These are phyloP conservation scores for Mobula hypostoma DNA, from an alignment of 2,113 vertebrate genomes.

Conservation along the genomic window DNA sequence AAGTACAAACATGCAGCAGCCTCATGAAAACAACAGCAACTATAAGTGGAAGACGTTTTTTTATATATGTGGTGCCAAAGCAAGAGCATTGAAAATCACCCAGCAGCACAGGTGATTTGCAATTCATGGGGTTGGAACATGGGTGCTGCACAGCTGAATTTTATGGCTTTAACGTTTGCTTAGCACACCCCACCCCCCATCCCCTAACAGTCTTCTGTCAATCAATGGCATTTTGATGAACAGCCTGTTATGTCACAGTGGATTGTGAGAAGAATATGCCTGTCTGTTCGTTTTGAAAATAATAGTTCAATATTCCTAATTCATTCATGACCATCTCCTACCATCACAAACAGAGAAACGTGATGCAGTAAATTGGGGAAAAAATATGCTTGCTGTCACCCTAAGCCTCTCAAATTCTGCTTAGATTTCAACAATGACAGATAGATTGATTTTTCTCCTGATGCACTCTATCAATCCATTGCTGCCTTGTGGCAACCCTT, in stretches of 20 bases:
- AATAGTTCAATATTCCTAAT: neutral
- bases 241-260: neutral
- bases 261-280: neutral
- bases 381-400: neutral
- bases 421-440: neutral
- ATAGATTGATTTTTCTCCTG: neutral
- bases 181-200: neutral
- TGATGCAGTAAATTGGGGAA: neutral
- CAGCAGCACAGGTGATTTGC: neutral
- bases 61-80: neutral
- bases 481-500: neutral
- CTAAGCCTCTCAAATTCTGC: neutral
- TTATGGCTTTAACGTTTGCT: neutral
- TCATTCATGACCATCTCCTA: neutral
- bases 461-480: neutral
- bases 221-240: neutral
- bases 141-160: too few species aligned
- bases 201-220: neutral
- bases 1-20: neutral
- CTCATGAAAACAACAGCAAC: neutral
- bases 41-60: neutral
- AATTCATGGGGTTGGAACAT: neutral
- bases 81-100: neutral
- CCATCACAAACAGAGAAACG: neutral
- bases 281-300: slow-evolving; percentile 12